phyloP scores from a whole-genome alignment of 2,113 vertebrate genomes.

The Melanostigma gelatinosum region DNA sequence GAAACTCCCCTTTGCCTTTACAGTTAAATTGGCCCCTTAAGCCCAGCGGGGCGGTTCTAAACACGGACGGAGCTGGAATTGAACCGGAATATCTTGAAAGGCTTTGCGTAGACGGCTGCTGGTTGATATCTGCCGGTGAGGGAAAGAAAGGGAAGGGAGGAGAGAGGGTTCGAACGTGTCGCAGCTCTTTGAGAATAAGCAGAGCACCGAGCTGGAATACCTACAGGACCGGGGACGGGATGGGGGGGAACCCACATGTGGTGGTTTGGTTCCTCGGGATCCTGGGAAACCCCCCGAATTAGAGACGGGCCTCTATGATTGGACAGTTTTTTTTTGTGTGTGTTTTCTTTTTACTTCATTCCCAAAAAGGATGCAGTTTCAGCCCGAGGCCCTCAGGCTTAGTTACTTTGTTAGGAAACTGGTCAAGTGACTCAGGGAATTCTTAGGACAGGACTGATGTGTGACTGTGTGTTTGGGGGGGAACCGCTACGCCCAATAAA shows the following conservation, averaged over 20 bases:
- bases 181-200: constrained; percentile 75
- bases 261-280: constrained; percentile 49
- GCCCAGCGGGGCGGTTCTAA: constrained; percentile 68
- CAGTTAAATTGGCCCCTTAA: constrained; percentile 76
- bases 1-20: constrained; percentile 42
- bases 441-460: constrained; percentile 58
- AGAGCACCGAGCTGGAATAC: constrained; percentile 70
- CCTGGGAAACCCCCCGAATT: constrained; percentile 62
- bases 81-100: constrained; percentile 78
- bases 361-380: constrained; percentile 26
- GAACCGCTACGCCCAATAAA: constrained; percentile 60
- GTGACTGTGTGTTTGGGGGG: constrained; percentile 38
- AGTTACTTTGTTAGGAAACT: constrained; percentile 37
- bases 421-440: constrained; percentile 61
- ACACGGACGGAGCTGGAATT: constrained; percentile 62
- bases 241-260: constrained; percentile 66
- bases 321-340: constrained; percentile 16
- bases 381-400: constrained; percentile 17
- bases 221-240: constrained; percentile 53
- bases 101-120: constrained; percentile 47
- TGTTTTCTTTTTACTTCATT: constrained; percentile 4
- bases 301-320: constrained; percentile 30
- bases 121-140: constrained; percentile 57
- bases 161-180: constrained; percentile 49
- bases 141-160: constrained; percentile 12